phyloP scores from a whole-genome alignment of 35 echinoderm and acorn worm species.

The Acanthaster planci region DNA sequence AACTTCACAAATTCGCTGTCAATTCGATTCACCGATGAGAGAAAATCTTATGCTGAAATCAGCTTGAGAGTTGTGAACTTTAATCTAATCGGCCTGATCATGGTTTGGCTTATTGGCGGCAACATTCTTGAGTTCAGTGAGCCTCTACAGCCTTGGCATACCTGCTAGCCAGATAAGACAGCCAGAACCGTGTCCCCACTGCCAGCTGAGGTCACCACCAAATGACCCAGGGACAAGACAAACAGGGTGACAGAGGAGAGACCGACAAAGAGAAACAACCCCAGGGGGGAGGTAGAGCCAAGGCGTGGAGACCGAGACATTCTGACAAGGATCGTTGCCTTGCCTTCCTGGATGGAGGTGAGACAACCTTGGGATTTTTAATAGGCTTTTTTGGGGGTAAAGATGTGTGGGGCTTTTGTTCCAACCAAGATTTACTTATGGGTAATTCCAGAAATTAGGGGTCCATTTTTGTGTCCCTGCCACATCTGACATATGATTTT shows the following conservation, averaged over 20 bases:
- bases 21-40: too few relatives aligned
- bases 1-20: too few relatives aligned
- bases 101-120: background rate
- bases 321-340: background rate
- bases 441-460: too few relatives aligned
- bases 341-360: background rate
- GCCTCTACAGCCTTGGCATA: slow-evolving; percentile 2
- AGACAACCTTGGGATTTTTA: background rate
- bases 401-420: too few relatives aligned
- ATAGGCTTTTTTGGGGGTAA: too few relatives aligned
- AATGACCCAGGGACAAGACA: slow-evolving; percentile 23
- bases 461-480: too few relatives aligned
- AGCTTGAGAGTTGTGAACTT: too few relatives aligned
- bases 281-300: background rate
- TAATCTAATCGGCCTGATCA: background rate
- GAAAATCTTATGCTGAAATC: too few relatives aligned
- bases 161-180: background rate
- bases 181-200: slow-evolving; percentile 16
- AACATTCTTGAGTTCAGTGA: background rate
- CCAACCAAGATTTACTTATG: too few relatives aligned
- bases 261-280: slow-evolving; percentile 11
- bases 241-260: slow-evolving; percentile 19
- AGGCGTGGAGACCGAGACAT: background rate
- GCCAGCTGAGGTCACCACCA: background rate
- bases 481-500: too few relatives aligned